Conservation (phyloP, 2,888 invertebrate genomes). For the Eristalis pertinax region DNA sequence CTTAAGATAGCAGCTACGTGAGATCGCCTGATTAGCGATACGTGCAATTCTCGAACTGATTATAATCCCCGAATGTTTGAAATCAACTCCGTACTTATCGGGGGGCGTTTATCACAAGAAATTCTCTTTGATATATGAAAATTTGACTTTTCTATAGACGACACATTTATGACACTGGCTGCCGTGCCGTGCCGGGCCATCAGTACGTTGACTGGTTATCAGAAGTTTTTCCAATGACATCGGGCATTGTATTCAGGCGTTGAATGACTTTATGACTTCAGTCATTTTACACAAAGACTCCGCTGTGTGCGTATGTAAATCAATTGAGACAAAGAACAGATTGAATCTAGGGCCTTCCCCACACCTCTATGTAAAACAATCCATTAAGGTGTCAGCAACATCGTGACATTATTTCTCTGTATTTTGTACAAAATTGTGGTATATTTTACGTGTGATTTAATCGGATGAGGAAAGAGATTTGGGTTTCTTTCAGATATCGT, state of each 20-base stretch:
- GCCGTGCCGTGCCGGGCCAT: neutral
- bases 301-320: neutral
- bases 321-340: slow-evolving; percentile 6
- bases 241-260: neutral
- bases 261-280: slow-evolving; percentile 45
- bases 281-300: slow-evolving; percentile 22
- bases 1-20: slow-evolving; percentile 63
- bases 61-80: slow-evolving; percentile 9
- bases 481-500: neutral
- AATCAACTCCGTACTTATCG: neutral
- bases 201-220: neutral
- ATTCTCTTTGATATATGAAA: neutral
- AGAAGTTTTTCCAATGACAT: slow-evolving; percentile 1
- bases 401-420: slow-evolving; percentile 28
- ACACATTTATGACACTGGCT: neutral
- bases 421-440: neutral
- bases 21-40: slow-evolving; percentile 36
- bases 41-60: slow-evolving; percentile 36
- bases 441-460: neutral
- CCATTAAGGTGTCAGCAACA: slow-evolving; percentile 29
- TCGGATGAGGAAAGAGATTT: neutral
- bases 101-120: slow-evolving; percentile 5
- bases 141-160: neutral
- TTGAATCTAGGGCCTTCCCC: neutral
- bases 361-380: neutral